Percentiles rank a stretch among this genome's conserved stretches.
Conservation (phyloP, 2,888 invertebrate genomes). For the Papilio protenor region DNA sequence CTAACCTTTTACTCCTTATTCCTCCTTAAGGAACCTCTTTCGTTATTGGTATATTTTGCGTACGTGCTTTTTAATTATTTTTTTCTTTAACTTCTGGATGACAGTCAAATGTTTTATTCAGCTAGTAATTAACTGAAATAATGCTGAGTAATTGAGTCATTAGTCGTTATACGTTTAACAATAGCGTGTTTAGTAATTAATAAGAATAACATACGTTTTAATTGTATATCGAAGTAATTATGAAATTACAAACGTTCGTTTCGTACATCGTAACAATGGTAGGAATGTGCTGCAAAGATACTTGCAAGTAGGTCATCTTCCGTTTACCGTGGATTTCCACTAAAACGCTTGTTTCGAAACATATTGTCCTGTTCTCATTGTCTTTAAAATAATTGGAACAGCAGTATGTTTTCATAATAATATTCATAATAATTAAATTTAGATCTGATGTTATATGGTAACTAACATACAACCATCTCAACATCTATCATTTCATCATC, state of each 20-base stretch:
- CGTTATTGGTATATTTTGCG: too few species aligned
- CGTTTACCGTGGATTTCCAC: not conserved
- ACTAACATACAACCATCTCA: too few species aligned
- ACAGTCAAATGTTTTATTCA: not conserved
- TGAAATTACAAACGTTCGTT: not conserved
- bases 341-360: not conserved
- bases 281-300: not conserved
- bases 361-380: not conserved
- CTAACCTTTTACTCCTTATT: too few species aligned
- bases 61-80: too few species aligned
- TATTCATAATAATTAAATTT: too few species aligned
- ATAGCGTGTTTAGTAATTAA: conserved; percentile 1
- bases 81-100: not conserved
- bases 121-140: not conserved
- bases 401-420: too few species aligned
- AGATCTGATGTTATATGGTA: too few species aligned
- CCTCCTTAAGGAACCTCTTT: too few species aligned
- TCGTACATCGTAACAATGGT: not conserved
- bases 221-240: not conserved
- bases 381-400: too few species aligned
- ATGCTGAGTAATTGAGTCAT: conserved; percentile 11
- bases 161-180: not conserved
- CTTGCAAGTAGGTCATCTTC: not conserved
- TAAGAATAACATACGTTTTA: conserved; percentile 9
- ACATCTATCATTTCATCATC: too few species aligned